These are phyloP conservation scores for Amiota mariae DNA, from an alignment of 2,888 invertebrate genomes.

Conservation along the genomic window DNA sequence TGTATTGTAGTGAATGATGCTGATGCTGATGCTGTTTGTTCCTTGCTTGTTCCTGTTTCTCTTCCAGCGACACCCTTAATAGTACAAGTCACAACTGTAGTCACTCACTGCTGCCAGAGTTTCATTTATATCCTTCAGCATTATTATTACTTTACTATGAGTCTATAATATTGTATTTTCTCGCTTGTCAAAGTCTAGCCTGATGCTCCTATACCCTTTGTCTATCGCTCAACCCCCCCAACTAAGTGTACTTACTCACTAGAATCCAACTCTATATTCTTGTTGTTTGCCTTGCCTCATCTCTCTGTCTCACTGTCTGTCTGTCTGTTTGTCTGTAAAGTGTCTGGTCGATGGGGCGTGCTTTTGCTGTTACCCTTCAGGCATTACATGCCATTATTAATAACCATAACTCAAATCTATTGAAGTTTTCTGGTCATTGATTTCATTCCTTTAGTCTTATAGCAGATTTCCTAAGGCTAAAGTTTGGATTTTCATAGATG, in stretches of 20 bases:
- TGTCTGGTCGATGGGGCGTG: background rate
- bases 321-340: background rate
- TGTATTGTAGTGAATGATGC: background rate
- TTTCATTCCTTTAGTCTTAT: slow-evolving; percentile 39
- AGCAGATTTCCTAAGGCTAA: slow-evolving; percentile 41
- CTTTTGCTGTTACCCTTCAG: background rate
- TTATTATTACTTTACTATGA: slow-evolving; percentile 1
- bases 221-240: background rate
- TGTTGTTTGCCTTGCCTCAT: background rate
- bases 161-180: slow-evolving; percentile 15
- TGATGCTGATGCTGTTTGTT: background rate
- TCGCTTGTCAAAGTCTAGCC: slow-evolving; percentile 2
- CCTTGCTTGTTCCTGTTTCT: background rate
- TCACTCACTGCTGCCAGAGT: background rate
- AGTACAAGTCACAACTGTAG: no score
- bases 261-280: background rate
- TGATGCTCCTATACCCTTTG: background rate
- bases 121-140: slow-evolving; percentile 8
- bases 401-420: slow-evolving; percentile 69
- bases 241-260: no score
- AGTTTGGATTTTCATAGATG: slow-evolving; percentile 10
- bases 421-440: slow-evolving; percentile 65
- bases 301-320: no score
- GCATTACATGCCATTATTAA: slow-evolving; percentile 56
- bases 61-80: no score